phyloP scores from a whole-genome alignment of 2,113 vertebrate genomes.

The Prolemur simus region DNA sequence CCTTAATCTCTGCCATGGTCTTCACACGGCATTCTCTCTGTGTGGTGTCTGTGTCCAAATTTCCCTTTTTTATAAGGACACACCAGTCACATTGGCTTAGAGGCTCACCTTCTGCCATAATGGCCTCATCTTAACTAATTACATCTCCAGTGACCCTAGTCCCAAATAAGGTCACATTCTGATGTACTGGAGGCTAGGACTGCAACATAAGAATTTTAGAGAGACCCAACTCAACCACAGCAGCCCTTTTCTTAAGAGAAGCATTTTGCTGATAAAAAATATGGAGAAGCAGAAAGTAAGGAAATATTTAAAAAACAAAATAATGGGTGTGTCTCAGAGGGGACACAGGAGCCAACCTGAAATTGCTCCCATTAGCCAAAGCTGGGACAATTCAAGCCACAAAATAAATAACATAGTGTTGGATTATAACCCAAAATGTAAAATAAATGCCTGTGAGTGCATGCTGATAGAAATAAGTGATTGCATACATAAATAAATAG shows the following conservation, averaged over 20 bases:
- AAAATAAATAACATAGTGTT: not conserved
- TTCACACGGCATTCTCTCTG: fast-evolving
- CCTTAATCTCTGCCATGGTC: too few relatives aligned
- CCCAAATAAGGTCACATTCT: not conserved
- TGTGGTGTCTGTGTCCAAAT: not conserved
- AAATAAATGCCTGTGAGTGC: fast-evolving
- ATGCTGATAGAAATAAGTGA: not conserved
- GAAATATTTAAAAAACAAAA: not conserved
- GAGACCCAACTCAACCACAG: not conserved
- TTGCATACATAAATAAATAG: not conserved
- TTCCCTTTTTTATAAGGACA: not conserved
- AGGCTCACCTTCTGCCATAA: not conserved
- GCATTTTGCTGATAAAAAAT: not conserved
- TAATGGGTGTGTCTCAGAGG: not conserved
- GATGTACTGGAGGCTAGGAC: not conserved
- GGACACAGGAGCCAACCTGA: not conserved
- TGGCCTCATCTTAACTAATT: not conserved
- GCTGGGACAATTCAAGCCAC: not conserved
- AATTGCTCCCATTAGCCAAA: not conserved
- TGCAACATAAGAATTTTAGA: not conserved
- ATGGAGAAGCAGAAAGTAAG: not conserved
- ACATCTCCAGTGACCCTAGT: not conserved
- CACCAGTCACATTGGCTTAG: fast-evolving
- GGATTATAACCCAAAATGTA: not conserved
- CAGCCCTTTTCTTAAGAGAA: not conserved